phyloP scores from a whole-genome alignment of 2,797 vertebrate genomes.

The Ctenopoma multispine region DNA sequence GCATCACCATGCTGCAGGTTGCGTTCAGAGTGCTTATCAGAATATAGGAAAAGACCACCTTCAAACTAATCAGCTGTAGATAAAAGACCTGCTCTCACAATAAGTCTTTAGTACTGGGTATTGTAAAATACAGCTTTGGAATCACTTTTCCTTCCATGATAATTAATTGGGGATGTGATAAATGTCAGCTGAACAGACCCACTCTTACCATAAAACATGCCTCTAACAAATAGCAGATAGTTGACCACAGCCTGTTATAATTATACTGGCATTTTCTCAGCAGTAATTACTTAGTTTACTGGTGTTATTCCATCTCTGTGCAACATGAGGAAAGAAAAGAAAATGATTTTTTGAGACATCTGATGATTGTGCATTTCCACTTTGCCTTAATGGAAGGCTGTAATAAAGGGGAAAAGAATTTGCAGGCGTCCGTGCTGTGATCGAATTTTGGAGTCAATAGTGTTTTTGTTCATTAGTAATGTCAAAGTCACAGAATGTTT shows the following conservation, averaged over 20 bases:
- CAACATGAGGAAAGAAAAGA: not conserved
- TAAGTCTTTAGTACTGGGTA: constrained; percentile 17
- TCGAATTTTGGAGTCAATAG: not conserved
- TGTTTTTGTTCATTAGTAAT: constrained; percentile 16
- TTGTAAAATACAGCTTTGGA: constrained; percentile 22
- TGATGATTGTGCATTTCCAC: constrained; percentile 7
- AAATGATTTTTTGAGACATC: not conserved
- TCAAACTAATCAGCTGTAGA: not conserved
- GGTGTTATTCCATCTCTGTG: not conserved
- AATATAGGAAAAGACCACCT: not conserved
- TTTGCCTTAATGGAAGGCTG: not conserved
- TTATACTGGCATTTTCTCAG: constrained; percentile 20
- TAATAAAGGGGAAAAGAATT: constrained; percentile 4
- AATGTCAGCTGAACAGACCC: constrained; percentile 55
- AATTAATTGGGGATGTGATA: constrained; percentile 61
- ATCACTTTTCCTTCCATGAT: constrained; percentile 52
- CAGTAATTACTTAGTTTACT: constrained; percentile 18
- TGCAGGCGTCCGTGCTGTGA: not conserved
- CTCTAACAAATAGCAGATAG: constrained; percentile 45
- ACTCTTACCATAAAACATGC: constrained; percentile 49
- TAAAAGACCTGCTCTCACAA: constrained; percentile 29
- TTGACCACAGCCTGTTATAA: constrained; percentile 35
- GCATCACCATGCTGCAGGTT: not conserved
- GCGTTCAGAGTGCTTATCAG: constrained; percentile 7
- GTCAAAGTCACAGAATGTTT: constrained; percentile 7